Percentiles rank a stretch among this genome's conserved stretches.
Evolutionary conservation across 2,113 vertebrate species (phyloP).

Genomic region (Onychorhynchus coronatus): DNA sequence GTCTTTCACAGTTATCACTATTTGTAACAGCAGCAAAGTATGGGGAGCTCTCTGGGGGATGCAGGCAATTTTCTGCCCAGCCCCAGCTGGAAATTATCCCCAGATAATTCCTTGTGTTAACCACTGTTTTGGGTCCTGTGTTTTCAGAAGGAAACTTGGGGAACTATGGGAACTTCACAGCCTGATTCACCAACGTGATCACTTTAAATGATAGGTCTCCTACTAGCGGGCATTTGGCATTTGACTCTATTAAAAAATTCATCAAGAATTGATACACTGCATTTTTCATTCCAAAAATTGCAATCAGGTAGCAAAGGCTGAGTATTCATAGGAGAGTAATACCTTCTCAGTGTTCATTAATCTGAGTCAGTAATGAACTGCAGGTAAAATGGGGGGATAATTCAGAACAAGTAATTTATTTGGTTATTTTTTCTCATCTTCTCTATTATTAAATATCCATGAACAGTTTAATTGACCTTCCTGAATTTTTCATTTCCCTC

Average conservation of each 20-base stretch:
- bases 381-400: background rate
- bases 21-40: constrained; percentile 2
- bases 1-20: background rate
- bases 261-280: background rate
- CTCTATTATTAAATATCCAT: constrained; percentile 29
- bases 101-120: background rate
- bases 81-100: background rate
- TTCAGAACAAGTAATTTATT: constrained; percentile 22
- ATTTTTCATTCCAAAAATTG: constrained; percentile 14
- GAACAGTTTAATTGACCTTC: constrained; percentile 7
- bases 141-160: background rate
- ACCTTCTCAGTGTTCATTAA: background rate
- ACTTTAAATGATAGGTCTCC: background rate
- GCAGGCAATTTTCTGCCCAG: background rate
- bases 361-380: background rate
- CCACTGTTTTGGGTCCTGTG: background rate
- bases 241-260: background rate
- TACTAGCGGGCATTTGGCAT: background rate
- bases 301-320: background rate
- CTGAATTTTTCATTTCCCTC: background rate
- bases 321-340: background rate
- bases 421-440: constrained; percentile 42
- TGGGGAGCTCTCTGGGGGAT: background rate
- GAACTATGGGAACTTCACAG: background rate
- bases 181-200: background rate